These are phyloP conservation scores for Tigriopus californicus DNA, from an alignment of 2,888 invertebrate species.

Conservation along the genomic window DNA sequence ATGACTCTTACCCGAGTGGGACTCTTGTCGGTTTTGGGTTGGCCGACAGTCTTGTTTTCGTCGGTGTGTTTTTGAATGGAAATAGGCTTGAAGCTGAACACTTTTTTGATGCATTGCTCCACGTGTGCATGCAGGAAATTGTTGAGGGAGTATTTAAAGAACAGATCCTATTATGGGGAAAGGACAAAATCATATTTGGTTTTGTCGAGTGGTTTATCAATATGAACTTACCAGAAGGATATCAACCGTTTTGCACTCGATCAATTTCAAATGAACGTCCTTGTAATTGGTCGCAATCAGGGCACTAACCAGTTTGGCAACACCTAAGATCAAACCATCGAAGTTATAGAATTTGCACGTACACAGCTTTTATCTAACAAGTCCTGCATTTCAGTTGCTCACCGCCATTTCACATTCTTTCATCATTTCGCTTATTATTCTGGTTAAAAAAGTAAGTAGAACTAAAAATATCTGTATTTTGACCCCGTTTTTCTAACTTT, in stretches of 20 bases:
- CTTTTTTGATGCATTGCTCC: slow-evolving; percentile 52
- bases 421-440: too few relatives aligned
- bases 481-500: too few relatives aligned
- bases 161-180: slow-evolving; percentile 46
- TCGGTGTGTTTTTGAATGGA: too few relatives aligned
- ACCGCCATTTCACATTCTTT: too few relatives aligned
- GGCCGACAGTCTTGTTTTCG: too few relatives aligned
- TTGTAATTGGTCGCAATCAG: slow-evolving; percentile 51
- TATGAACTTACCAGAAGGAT: slow-evolving; percentile 34
- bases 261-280: slow-evolving; percentile 46
- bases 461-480: too few relatives aligned
- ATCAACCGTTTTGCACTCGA: slow-evolving; percentile 35
- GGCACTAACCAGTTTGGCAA: slow-evolving; percentile 55
- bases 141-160: slow-evolving; percentile 77
- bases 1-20: too few relatives aligned
- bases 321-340: slow-evolving; percentile 31
- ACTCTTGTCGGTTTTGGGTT: too few relatives aligned
- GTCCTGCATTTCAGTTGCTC: too few relatives aligned
- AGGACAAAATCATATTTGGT: background rate
- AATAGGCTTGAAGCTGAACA: slow-evolving; percentile 30
- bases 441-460: too few relatives aligned
- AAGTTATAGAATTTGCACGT: too few relatives aligned
- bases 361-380: too few relatives aligned
- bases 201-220: background rate
- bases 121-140: slow-evolving; percentile 87